These are phyloP conservation scores for Amphipoea oculea DNA, from an alignment of 2,888 invertebrate genomes.

Conservation along the genomic window DNA sequence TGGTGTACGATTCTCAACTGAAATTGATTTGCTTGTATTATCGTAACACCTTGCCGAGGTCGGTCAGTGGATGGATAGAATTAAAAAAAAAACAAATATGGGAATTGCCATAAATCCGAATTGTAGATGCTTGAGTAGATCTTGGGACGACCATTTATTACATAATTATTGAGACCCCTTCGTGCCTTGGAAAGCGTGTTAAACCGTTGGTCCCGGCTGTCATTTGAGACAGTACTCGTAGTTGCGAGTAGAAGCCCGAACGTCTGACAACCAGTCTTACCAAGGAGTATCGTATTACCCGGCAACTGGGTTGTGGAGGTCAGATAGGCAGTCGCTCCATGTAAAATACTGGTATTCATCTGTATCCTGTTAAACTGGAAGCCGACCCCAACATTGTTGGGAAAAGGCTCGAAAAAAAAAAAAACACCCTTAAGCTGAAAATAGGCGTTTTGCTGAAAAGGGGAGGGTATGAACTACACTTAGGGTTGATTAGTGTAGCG, in stretches of 20 bases:
- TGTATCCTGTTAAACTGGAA: background rate
- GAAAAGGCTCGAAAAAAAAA: too few relatives aligned
- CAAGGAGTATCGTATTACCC: background rate
- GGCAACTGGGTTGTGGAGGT: background rate
- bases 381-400: background rate
- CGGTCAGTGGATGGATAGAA: background rate
- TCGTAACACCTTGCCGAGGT: background rate
- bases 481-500: background rate
- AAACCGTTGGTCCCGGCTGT: background rate
- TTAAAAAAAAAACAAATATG: background rate
- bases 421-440: too few relatives aligned
- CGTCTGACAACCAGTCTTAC: background rate
- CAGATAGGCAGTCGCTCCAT: background rate
- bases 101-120: background rate
- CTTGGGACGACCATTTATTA: too few relatives aligned
- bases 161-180: too few relatives aligned
- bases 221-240: background rate
- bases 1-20: background rate
- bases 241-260: background rate
- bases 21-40: conserved; percentile 1
- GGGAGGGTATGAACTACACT: background rate
- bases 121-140: background rate
- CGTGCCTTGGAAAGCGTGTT: too few relatives aligned
- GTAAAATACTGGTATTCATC: background rate
- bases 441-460: background rate